Evolutionary conservation across 2,888 invertebrate species (phyloP).

Genomic region (Drosophila fulvimacula): DNA sequence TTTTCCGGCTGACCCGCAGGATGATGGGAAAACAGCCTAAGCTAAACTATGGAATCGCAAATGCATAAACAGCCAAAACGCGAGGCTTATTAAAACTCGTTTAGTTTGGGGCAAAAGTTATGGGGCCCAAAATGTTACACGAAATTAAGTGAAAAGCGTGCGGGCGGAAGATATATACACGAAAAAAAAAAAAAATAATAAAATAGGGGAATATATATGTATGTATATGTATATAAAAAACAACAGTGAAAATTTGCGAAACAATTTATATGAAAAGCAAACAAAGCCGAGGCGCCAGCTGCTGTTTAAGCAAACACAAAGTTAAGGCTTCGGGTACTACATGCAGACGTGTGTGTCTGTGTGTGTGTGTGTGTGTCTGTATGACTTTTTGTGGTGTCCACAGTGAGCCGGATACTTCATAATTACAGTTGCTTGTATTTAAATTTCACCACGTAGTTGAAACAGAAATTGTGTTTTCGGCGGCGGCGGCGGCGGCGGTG

Average conservation of each 20-base stretch:
- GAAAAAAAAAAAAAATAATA: slow-evolving; percentile 16
- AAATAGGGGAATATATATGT: slow-evolving; percentile 18
- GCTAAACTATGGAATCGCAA: slow-evolving; percentile 22
- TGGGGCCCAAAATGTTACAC: slow-evolving; percentile 41
- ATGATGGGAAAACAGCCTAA: slow-evolving; percentile 16
- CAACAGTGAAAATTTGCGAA: slow-evolving; percentile 51
- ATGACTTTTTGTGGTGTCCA: slow-evolving; percentile 67
- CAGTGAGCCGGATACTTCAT: slow-evolving; percentile 64
- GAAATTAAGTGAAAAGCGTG: slow-evolving; percentile 61
- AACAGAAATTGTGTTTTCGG: slow-evolving; percentile 46
- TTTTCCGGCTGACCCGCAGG: slow-evolving; percentile 17
- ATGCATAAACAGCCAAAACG: slow-evolving; percentile 39
- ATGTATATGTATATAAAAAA: slow-evolving; percentile 3
- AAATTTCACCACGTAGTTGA: slow-evolving; percentile 55
- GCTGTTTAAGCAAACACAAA: slow-evolving; percentile 75
- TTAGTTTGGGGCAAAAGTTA: slow-evolving; percentile 36
- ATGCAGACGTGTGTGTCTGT: slow-evolving; percentile 4
- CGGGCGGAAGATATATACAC: slow-evolving; percentile 58
- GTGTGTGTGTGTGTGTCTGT: slow-evolving; percentile 8
- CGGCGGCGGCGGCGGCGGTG: slow-evolving; percentile 2
- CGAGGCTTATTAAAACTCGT: slow-evolving; percentile 56
- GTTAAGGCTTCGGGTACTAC: slow-evolving; percentile 48
- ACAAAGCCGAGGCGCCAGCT: slow-evolving; percentile 62
- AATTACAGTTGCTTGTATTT: slow-evolving; percentile 70
- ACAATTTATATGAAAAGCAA: slow-evolving; percentile 68